Evolutionary conservation across 2,113 vertebrate species (phyloP), one percentile per base, ranked within the genome.

Genomic region (Anolis carolinensis): DNA sequence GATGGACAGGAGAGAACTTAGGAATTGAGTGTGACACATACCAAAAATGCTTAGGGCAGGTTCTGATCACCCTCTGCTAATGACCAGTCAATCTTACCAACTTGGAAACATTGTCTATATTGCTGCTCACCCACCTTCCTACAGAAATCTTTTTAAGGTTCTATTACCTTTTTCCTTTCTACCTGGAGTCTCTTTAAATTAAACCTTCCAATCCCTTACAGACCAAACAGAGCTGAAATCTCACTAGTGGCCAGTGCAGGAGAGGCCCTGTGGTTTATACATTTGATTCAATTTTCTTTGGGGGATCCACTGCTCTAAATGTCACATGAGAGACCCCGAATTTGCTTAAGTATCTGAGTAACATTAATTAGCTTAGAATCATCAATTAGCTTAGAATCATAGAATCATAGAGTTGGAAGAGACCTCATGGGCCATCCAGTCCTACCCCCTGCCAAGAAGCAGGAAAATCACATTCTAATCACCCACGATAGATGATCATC

Each of bases 281-380:
- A 83, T 59, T 13, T 83, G 84, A 48, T 72, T 73, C 36, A 13
- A 27, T 80, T 85, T 67, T 86, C 52, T 32, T 79, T 84, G 55
- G 52, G 23, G 78, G 82, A 81, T 82, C 32, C 48, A 7, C 39
- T 59, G 39, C 78, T 50, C 84, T 62, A 30, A 88, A 72, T 36
- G 59, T 39, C 55, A 67, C 80, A 21, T 30, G 63, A 55, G 10
- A 75, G 83, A 36, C 2, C 27, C 70, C 79, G 25, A 79, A 62
- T 88, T 89, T 89, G 63, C 79, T 89, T 72, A 0, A 0, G 16
- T 73, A 10, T 81, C 82, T 81, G 55, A 5, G 30, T 82, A 82
- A 82, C 7, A 27, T 36, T 4, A 80, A 85, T 44, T 90, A 55
- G 48, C 75, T n/a, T n/a, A n/a, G n/a, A n/a, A n/a, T n/a, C n/a